Conservation (phyloP, 2,888 invertebrate species). For the Melanostoma mellinum region DNA sequence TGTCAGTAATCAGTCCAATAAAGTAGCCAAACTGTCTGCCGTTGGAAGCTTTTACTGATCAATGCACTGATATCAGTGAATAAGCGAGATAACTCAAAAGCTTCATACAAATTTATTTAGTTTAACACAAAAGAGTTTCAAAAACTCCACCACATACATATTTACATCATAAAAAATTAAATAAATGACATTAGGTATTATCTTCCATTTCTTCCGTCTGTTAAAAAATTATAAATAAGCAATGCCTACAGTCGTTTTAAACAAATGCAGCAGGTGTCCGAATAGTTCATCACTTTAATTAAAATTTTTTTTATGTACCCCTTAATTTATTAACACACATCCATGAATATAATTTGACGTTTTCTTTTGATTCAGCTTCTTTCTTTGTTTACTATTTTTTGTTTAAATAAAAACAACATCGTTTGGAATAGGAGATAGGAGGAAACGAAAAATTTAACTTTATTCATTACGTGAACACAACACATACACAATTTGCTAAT, state of each 20-base stretch:
- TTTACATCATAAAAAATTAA: too few relatives aligned
- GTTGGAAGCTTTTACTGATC: not conserved
- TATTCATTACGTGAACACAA: too few relatives aligned
- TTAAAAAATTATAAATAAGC: not conserved
- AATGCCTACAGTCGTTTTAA: not conserved
- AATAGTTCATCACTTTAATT: constrained; percentile 46
- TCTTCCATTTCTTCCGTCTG: too few relatives aligned
- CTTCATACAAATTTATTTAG: constrained; percentile 15
- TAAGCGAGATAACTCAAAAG: not conserved
- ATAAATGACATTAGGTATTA: too few relatives aligned
- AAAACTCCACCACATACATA: too few relatives aligned
- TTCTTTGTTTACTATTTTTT: constrained; percentile 67
- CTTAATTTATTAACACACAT: not conserved
- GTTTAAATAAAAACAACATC: not conserved
- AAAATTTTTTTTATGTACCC: not conserved
- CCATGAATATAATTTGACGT: constrained; percentile 46
- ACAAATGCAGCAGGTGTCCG: constrained; percentile 59
- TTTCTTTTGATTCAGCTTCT: constrained; percentile 45
- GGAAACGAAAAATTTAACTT: not conserved
- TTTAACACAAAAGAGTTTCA: constrained; percentile 8
- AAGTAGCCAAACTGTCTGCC: constrained; percentile 33
- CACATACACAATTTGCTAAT: too few relatives aligned
- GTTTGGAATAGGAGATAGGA: not conserved
- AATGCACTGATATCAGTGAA: constrained; percentile 1
- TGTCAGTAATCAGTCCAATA: not conserved